A percentile compares a stretch with the other conserved stretches of the same genome.
Evolutionary conservation across 2,888 invertebrate genomes (phyloP).

Genomic region (Adela reaumurella): DNA sequence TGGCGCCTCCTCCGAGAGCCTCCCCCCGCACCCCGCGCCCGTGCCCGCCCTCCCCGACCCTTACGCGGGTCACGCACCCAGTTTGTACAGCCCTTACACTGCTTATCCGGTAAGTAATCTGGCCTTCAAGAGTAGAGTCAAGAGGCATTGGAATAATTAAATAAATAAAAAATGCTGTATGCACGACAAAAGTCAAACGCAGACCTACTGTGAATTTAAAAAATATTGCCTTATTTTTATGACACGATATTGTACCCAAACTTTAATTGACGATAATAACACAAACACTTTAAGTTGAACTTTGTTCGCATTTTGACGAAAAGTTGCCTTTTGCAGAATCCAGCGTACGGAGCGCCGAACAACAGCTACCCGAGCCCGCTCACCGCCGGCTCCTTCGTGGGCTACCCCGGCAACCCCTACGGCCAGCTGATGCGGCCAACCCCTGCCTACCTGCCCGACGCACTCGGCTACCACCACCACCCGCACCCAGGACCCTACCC

Average conservation of each 20-base stretch:
- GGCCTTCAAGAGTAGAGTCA: too few relatives aligned
- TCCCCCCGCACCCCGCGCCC: constrained; percentile 24
- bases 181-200: too few relatives aligned
- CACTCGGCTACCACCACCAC: constrained; percentile 40
- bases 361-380: constrained; percentile 10
- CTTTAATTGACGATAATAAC: too few relatives aligned
- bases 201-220: too few relatives aligned
- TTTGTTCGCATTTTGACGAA: too few relatives aligned
- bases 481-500: constrained; percentile 11
- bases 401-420: constrained; percentile 42
- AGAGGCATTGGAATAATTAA: too few relatives aligned
- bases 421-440: constrained; percentile 47
- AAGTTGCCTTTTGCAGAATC: too few relatives aligned
- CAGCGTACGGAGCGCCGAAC: constrained; percentile 33
- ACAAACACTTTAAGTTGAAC: too few relatives aligned
- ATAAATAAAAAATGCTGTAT: too few relatives aligned
- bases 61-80: constrained; percentile 18
- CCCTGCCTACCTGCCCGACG: constrained; percentile 40
- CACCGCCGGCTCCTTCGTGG: constrained; percentile 28
- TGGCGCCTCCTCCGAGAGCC: constrained; percentile 23
- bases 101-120: constrained; percentile 20
- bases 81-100: constrained; percentile 35
- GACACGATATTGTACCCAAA: too few relatives aligned
- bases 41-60: constrained; percentile 20
- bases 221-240: too few relatives aligned